Conservation (phyloP, 2,888 invertebrate genomes). For the Diloba caeruleocephala region DNA sequence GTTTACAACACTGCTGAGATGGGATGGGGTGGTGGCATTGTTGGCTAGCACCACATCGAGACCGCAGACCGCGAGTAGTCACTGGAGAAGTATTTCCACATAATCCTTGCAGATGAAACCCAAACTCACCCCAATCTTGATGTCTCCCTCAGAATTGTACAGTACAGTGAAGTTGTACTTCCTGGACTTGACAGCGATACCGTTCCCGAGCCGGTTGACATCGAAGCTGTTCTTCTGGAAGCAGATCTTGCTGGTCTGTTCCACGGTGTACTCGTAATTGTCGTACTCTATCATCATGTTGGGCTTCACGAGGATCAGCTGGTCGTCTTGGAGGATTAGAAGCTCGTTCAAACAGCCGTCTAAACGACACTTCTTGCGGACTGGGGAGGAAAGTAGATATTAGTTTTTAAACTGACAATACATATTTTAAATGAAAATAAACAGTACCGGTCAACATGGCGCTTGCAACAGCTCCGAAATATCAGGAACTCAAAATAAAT, state of each 20-base stretch:
- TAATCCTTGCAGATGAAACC: no score
- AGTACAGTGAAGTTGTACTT: constrained; percentile 93
- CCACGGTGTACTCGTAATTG: constrained; percentile 90
- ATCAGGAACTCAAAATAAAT: no score
- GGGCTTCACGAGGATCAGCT: constrained; percentile 89
- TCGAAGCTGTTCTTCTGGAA: constrained; percentile 90
- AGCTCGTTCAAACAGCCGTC: constrained; percentile 90
- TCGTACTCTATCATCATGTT: constrained; percentile 92
- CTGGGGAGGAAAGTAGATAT: constrained; percentile 67
- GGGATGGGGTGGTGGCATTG: no score
- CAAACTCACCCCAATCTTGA: constrained; percentile 91
- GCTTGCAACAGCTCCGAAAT: no score
- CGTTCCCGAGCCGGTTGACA: constrained; percentile 91
- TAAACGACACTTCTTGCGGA: constrained; percentile 90
- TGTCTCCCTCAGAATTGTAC: constrained; percentile 91
- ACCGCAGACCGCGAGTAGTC: no score
- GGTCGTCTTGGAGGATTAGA: constrained; percentile 89
- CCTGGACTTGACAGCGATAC: constrained; percentile 91
- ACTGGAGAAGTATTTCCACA: no score
- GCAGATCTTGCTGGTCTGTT: constrained; percentile 90
- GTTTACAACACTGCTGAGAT: no score
- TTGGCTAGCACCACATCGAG: no score
- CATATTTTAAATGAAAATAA: no score
- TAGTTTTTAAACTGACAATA: no score
- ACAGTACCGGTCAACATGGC: no score